Percentiles rank a stretch among this genome's conserved stretches.
phyloP scores from a whole-genome alignment of 2,888 invertebrate species.

The Brachyopa scutellaris region DNA sequence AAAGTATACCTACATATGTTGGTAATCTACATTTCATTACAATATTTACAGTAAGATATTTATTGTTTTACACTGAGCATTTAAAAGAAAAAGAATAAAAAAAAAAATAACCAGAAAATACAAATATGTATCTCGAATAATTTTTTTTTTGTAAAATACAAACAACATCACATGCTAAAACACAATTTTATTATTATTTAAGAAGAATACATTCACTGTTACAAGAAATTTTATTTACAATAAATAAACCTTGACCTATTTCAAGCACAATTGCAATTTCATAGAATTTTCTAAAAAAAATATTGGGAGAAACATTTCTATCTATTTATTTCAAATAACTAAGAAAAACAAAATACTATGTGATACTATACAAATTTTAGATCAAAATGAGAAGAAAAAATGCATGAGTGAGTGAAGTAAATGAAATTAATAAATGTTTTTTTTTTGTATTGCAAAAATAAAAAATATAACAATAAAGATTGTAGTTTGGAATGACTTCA shows the following conservation, averaged over 20 bases:
- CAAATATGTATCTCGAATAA: neutral
- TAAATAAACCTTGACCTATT: neutral
- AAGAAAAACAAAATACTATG: neutral
- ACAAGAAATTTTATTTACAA: conserved; percentile 2
- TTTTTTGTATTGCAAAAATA: neutral
- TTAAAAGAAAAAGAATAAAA: neutral
- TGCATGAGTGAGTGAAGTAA: neutral
- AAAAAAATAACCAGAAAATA: neutral
- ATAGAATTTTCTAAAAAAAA: neutral
- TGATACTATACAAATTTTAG: neutral
- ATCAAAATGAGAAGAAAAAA: neutral
- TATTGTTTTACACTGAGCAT: neutral
- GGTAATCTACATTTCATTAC: neutral
- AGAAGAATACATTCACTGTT: conserved; percentile 25
- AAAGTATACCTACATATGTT: too few species aligned
- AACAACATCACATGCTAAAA: conserved; percentile 24
- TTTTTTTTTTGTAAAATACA: conserved; percentile 9
- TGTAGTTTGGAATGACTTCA: neutral
- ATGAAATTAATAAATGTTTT: neutral
- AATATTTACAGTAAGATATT: neutral
- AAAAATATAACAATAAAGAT: too few species aligned
- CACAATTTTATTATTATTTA: conserved; percentile 24
- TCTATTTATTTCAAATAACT: neutral
- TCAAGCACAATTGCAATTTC: neutral
- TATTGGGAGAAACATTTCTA: conserved; percentile 6